Evolutionary conservation across 2,113 vertebrate genomes (phyloP).

Genomic region (Ondatra zibethicus): DNA sequence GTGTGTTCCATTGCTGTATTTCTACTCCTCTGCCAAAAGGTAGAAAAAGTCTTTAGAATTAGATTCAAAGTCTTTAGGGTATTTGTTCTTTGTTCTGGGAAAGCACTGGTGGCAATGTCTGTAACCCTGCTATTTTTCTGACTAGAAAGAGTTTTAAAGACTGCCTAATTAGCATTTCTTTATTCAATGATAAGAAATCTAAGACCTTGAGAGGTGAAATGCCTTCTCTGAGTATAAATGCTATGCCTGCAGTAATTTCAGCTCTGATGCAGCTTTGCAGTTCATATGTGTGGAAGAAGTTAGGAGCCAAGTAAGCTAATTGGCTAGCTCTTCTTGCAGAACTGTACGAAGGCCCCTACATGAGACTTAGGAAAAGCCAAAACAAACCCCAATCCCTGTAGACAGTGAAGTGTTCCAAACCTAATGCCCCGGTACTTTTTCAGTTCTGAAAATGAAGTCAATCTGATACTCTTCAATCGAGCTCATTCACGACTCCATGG

Average conservation of each 20-base stretch:
- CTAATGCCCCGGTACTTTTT: neutral
- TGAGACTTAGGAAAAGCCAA: constrained; percentile 33
- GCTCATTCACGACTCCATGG: neutral
- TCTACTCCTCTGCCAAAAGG: neutral
- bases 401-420: neutral
- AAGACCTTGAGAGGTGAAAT: neutral
- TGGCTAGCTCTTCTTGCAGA: neutral
- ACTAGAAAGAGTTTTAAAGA: neutral
- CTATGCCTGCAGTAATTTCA: neutral
- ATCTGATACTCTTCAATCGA: neutral
- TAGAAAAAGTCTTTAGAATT: neutral
- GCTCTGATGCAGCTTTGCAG: no score
- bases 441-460: neutral
- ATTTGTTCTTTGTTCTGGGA: neutral
- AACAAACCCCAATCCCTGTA: neutral
- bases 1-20: neutral
- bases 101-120: neutral
- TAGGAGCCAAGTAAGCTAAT: neutral
- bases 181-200: neutral
- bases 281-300: neutral
- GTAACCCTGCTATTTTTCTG: neutral
- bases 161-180: neutral
- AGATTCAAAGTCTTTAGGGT: neutral
- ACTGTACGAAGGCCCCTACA: neutral
- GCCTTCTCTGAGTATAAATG: neutral